Percentiles rank a stretch among this genome's conserved stretches.
Evolutionary conservation across 2,888 invertebrate genomes (phyloP).

Genomic region (Aplocera efformata): DNA sequence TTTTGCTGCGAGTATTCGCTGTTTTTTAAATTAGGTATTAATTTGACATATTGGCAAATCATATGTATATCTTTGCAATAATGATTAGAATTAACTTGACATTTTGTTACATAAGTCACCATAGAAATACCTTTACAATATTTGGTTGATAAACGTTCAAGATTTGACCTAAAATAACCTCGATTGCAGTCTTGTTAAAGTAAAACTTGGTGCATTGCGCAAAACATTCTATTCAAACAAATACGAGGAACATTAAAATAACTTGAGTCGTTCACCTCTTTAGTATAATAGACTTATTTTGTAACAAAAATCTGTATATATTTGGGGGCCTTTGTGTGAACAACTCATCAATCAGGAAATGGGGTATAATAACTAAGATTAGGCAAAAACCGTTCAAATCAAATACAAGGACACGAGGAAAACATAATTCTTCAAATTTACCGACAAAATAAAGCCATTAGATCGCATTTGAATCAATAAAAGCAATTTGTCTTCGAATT

Average conservation of each 20-base stretch:
- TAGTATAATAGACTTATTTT: not conserved
- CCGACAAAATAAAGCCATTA: constrained; percentile 47
- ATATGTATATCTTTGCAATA: no score
- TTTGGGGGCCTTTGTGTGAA: not conserved
- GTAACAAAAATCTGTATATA: constrained; percentile 4
- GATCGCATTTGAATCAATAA: constrained; percentile 55
- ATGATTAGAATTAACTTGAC: no score
- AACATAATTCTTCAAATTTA: constrained; percentile 41
- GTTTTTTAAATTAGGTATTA: no score
- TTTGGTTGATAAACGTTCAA: constrained; percentile 5
- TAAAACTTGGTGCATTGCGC: constrained; percentile 48
- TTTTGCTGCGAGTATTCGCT: no score
- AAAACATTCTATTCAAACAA: constrained; percentile 30
- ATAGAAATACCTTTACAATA: constrained; percentile 9
- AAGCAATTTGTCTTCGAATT: constrained; percentile 50
- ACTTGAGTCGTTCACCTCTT: constrained; percentile 19
- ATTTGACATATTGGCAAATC: no score
- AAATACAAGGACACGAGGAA: constrained; percentile 24
- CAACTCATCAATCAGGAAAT: no score
- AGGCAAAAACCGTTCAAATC: not conserved
- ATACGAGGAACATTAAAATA: constrained; percentile 25
- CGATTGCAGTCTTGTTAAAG: constrained; percentile 11
- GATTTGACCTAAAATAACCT: constrained; percentile 14
- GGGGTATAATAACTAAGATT: no score
- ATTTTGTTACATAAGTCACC: not conserved